Base-by-base conservation (phyloP, 2,797 vertebrate genomes). In the Pseudomugil tenellus region DNA sequence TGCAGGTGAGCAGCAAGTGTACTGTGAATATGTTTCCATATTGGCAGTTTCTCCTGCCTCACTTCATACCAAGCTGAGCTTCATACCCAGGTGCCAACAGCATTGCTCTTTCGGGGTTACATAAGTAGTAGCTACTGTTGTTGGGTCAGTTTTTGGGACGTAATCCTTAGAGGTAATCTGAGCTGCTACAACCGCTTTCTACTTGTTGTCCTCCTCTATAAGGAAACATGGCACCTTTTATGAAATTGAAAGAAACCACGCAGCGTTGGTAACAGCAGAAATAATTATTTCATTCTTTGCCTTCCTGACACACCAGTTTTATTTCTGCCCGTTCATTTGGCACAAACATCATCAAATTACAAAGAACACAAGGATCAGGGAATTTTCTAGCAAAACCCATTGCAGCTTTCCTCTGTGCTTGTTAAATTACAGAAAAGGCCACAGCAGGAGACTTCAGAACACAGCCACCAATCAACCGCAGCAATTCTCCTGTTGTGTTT, bases 371-470 rank as follows among this genome's bases (percentile, higher is more conserved):
- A 61, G 64, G 89, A 88, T 89, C 7, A 57, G 81, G 83, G 87
- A 86, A 74, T 83, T 89, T 88, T 86, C 70, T 72, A 56, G 66
- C 83, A 90, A n/a, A 87, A 87, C 76, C 78, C 81, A 58, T 86
- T 83, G 77, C 85, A 83, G 76, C 77, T 84, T 77, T 87, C 74
- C 82, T 89, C 83, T 76, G 73, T 77, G 88, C 89, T 86, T 83
- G 87, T 92, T 92, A 92, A 91, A 92, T 92, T 90, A 91, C 87
- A 91, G 87, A 87, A 86, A 86, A 83, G 83, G 79, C 89, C 87
- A 74, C 84, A 87, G 85, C 70, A 19, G 90, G 91, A 90, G 85
- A 88, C 83, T 79, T 81, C 74, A 52, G 76, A 78, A 79, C 78
- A 77, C 73, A 75, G 79, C 85, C 80, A 83, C 77, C 80, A 86